Conservation (phyloP, 2,113 vertebrate genomes). For the Bos javanicus region DNA sequence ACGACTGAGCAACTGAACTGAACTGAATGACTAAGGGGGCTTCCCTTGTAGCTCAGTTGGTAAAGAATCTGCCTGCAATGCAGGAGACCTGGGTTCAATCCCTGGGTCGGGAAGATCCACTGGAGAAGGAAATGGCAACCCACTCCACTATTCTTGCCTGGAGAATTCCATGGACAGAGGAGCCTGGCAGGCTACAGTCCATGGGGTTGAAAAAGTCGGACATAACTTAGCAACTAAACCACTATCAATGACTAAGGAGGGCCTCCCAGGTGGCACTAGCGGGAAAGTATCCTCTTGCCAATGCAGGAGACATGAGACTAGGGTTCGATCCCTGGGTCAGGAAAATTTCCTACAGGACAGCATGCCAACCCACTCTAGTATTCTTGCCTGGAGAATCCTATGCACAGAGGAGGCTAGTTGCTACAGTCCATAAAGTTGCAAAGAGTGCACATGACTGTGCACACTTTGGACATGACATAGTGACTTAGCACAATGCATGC, state of each 20-base stretch:
- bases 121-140: not conserved
- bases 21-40: no score
- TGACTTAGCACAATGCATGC: not conserved
- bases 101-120: not conserved
- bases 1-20: not conserved
- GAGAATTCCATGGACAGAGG: not conserved
- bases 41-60: not conserved
- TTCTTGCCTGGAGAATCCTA: not conserved
- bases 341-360: not conserved
- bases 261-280: not conserved
- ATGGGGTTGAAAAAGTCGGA: not conserved
- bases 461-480: not conserved
- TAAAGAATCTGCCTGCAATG: not conserved
- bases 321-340: not conserved
- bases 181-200: not conserved
- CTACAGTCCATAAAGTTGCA: not conserved
- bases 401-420: not conserved
- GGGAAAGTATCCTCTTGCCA: not conserved
- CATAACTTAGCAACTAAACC: not conserved
- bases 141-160: not conserved
- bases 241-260: not conserved
- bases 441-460: not conserved
- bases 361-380: not conserved
- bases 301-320: not conserved
- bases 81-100: not conserved